Percentiles rank a stretch among this genome's conserved stretches.
Conservation (phyloP, 2,888 invertebrate genomes). For the Scelioninae gen. 1 region DNA sequence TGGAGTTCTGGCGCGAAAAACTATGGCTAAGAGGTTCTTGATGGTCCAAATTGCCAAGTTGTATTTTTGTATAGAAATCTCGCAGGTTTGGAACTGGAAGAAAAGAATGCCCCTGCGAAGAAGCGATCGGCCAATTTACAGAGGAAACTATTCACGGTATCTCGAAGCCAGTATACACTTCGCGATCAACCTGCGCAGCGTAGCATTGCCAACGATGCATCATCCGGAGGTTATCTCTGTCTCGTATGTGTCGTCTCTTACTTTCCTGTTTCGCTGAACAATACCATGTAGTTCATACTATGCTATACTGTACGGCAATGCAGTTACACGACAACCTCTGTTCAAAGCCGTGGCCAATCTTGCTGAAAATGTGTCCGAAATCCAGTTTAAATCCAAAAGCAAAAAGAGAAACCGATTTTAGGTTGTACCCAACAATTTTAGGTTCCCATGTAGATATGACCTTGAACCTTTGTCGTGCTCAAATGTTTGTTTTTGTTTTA, state of each 20-base stretch:
- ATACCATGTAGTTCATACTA: conserved; percentile 64
- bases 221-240: conserved; percentile 77
- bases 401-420: no score
- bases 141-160: conserved; percentile 45
- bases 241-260: conserved; percentile 75
- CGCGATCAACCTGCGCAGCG: conserved; percentile 75
- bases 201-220: conserved; percentile 78
- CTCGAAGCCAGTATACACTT: conserved; percentile 48
- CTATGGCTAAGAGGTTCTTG: neutral
- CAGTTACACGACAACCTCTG: conserved; percentile 26
- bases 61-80: conserved; percentile 34
- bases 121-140: conserved; percentile 66
- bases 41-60: no score
- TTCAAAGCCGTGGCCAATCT: neutral
- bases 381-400: neutral
- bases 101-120: conserved; percentile 44
- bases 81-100: conserved; percentile 4
- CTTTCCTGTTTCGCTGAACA: conserved; percentile 74
- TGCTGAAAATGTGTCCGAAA: conserved; percentile 2
- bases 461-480: no score
- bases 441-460: no score
- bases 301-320: conserved; percentile 23
- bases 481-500: no score
- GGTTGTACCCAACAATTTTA: no score
- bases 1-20: neutral